Evolutionary conservation across 2,797 vertebrate genomes (phyloP), one percentile per base, ranked within the genome.

Genomic region (Loriculus beryllinus): DNA sequence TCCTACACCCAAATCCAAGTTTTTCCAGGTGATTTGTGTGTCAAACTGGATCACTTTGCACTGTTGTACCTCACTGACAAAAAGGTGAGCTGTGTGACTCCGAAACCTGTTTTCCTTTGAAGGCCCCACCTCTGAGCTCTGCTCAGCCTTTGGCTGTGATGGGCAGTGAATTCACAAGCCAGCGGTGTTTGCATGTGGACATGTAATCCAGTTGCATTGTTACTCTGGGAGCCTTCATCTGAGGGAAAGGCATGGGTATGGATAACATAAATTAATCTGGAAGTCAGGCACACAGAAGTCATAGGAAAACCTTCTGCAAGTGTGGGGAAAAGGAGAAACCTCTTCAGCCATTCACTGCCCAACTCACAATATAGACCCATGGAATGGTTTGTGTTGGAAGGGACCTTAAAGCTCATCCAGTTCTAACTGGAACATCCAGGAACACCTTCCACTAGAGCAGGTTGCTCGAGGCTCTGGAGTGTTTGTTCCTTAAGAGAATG

Each of bases 181-280:
- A 22, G 7, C 0, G 1, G 57, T 20, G 15, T 52, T 29, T 67
- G 42, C n/a, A 7, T 11, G 39, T 4, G 47, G 67, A 12, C 28
- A 2, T 1, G 1, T 33, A n/a, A 39, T 37, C 54, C 48, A 4
- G 21, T 26, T 9, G 49, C 3, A 1, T 67, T 40, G 49, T 25
- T 82, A 31, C 59, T 35, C 59, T 28, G 2, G 19, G 43, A 70
- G 9, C 1, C 0, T 7, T 57, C 1, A 0, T 16, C 52, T 2
- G 33, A 60, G 52, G 47, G n/a, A 37, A 4, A 26, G 39, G 35
- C 48, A 17, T 0, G 1, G 37, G n/a, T 22, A 48, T 0, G 10
- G 39, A 6, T 31, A 25, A 16, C 6, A 25, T 16, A 35, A 33
- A 56, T 0, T 2, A 76, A 60, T 15, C 64, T 2, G 1, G 14